A percentile compares a stretch with the other conserved stretches of the same genome.
These are phyloP conservation scores for Pteronura brasiliensis DNA, from an alignment of 2,113 vertebrate species.

Conservation along the genomic window DNA sequence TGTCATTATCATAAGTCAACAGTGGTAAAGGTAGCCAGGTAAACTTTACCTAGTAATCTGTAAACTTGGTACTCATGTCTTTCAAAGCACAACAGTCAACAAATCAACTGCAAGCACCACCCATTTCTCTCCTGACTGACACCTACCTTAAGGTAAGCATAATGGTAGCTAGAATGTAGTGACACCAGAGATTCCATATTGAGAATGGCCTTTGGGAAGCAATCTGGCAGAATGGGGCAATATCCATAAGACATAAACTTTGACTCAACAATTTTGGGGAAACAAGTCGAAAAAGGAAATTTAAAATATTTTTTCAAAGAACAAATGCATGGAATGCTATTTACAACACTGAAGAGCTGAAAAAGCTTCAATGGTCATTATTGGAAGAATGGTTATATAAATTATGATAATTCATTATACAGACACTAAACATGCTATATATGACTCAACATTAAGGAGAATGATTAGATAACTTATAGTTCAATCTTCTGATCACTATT, in stretches of 20 bases:
- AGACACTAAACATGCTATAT: neutral
- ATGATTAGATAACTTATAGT: neutral
- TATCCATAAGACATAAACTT: neutral
- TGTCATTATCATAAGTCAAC: neutral
- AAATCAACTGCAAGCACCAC: neutral
- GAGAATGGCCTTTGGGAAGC: neutral
- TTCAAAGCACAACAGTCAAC: neutral
- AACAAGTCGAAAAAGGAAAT: neutral
- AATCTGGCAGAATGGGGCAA: neutral
- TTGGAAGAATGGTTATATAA: neutral
- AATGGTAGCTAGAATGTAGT: neutral
- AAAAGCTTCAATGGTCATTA: neutral
- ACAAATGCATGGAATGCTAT: neutral
- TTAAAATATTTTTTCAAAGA: neutral
- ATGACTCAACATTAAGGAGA: neutral
- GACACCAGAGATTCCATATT: neutral
- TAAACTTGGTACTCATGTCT: neutral
- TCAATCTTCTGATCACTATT: neutral
- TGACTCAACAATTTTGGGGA: neutral
- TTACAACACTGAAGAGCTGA: neutral
- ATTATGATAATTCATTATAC: neutral
- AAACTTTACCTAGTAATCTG: neutral
- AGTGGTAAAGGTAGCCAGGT: neutral
- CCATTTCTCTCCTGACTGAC: neutral
- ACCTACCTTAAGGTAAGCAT: neutral